Conservation (phyloP, 1,140 invertebrate genomes). For the Ceratoteleas bidentatus region DNA sequence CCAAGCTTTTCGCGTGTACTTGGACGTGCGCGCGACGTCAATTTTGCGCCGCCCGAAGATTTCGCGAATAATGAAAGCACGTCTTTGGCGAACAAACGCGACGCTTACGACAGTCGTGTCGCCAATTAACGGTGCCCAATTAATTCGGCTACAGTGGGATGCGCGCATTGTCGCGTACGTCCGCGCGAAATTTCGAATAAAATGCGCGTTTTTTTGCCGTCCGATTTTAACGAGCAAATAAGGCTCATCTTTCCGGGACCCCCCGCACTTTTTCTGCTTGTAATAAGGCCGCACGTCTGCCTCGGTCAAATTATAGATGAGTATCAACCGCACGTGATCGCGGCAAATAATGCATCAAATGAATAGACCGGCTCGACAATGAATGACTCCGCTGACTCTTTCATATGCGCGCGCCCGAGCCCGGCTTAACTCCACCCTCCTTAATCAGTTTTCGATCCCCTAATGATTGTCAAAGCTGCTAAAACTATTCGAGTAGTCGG, state of each 20-base stretch:
- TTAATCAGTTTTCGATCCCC: conserved; percentile 80
- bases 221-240: conserved; percentile 38
- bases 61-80: neutral
- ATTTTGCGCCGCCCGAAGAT: neutral
- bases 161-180: too few species aligned
- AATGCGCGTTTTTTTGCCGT: neutral
- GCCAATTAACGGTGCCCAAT: neutral
- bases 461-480: conserved; percentile 77
- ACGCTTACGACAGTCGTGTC: neutral
- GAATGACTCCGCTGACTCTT: conserved; percentile 78
- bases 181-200: too few species aligned
- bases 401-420: conserved; percentile 70
- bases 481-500: conserved; percentile 60
- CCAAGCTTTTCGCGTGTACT: conserved; percentile 5
- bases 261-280: conserved; percentile 20
- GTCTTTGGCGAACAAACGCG: neutral
- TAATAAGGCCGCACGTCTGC: conserved; percentile 48
- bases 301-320: conserved; percentile 77
- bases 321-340: conserved; percentile 78
- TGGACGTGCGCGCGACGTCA: neutral
- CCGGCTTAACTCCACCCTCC: conserved; percentile 71
- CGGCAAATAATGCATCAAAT: conserved; percentile 77
- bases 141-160: too few species aligned
- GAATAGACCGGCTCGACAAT: conserved; percentile 76
- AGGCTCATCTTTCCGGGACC: conserved; percentile 6